phyloP scores from a whole-genome alignment of 2,797 vertebrate species.

The Syngnathus acus region DNA sequence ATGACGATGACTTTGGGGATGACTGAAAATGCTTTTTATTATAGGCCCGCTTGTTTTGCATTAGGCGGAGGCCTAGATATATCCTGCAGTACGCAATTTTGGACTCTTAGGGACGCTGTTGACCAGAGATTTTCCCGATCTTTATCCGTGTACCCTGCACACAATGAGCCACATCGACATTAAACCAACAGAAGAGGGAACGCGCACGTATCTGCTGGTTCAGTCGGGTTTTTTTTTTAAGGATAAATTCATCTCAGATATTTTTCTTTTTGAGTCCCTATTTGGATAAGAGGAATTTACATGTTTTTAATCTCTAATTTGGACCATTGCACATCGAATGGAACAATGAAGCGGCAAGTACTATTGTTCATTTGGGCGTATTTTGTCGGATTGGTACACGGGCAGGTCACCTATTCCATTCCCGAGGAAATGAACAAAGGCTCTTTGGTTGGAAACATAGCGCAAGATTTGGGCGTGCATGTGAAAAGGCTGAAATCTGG shows the following conservation, averaged over 20 bases:
- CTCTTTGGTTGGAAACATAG: constrained; percentile 76
- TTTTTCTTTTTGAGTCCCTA: background rate
- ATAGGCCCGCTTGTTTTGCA: background rate
- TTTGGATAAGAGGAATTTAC: background rate
- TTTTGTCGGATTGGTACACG: constrained; percentile 45
- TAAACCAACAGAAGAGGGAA: background rate
- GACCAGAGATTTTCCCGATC: background rate
- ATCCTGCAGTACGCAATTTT: background rate
- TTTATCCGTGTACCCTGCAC: background rate
- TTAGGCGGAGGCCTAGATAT: background rate
- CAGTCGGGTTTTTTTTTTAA: background rate
- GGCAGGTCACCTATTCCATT: constrained; percentile 76
- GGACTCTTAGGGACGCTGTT: constrained; percentile 9
- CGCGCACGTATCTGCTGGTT: background rate
- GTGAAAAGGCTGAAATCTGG: constrained; percentile 62
- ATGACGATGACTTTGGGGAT: no score
- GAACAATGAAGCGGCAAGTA: constrained; percentile 21
- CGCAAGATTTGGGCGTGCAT: constrained; percentile 72
- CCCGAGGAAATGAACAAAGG: constrained; percentile 78
- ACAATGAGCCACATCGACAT: background rate
- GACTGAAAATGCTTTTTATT: background rate
- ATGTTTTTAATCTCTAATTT: background rate
- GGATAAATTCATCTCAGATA: background rate
- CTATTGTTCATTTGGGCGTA: constrained; percentile 67
- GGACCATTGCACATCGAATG: background rate